Base-by-base conservation (phyloP, 2,797 vertebrate genomes). In the Gadopsis bispinosus region DNA sequence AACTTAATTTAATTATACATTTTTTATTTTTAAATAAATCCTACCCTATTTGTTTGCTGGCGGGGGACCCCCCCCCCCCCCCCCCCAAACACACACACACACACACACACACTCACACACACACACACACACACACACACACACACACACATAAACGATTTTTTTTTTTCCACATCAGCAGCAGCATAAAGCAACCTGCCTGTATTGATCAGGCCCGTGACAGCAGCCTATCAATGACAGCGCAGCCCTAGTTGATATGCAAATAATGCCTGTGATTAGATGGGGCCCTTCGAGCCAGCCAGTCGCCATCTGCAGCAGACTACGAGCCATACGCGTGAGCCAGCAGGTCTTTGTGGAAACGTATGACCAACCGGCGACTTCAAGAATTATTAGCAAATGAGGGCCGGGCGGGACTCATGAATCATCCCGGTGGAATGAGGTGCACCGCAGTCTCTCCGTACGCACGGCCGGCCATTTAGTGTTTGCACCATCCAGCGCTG, bases 261-360 rank as follows among this genome's bases (percentile, higher is more conserved):
- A 89, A 87, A 90, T 77, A 54, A 54, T 39, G 33, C 1, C 20
- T 54, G 70, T 48, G 77, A 79, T 79, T 22, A 81, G 73, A 83
- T 11, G 12, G 81, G 55, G 59, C 70, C 69, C 75, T 81, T 65
- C 31, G 58, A 85, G 51, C 54, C 83, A 75, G 82, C 50, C 75
- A 75, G 82, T 56, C 75, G 73, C 86, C 85, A 87, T 85, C 85
- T 84, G 88, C 85, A 87, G 89, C 39, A 47, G 76, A 72, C 55
- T 67, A 71, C 20, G 43, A 85, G 64, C 87, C 76, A 85, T 69
- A 72, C 83, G 83, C 83, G 20, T 75, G 86, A 88, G 81, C 70
- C 85, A 88, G 83, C 72, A 78, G 78, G 53, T 76, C 80, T 82
- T 79, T 81, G 79, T 75, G 75, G 69, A 84, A 87, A 77, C 87